Base-by-base conservation (phyloP, 2,797 vertebrate genomes). In the Hybognathus amarus region DNA sequence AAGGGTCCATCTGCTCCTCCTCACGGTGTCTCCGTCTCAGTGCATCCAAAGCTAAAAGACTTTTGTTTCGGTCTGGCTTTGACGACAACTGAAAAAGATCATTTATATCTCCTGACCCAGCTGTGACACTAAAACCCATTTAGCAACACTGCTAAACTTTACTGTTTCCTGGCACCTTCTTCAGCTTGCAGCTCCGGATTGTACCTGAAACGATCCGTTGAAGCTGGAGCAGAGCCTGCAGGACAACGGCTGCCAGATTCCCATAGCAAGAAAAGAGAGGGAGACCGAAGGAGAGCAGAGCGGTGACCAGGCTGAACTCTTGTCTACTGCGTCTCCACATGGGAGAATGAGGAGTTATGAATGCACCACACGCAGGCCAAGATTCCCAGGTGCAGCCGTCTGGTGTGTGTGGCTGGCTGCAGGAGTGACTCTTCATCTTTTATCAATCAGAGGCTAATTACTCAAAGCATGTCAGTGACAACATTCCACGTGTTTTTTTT, bases 371-470 rank as follows among this genome's bases (percentile, higher is more conserved):
- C 83, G 88, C 73, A 87, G 91, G 95, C 91, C 93, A 94, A 94
- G 91, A 94, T 94, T 93, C 92, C 90, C 95, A 96, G 95, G 95
- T 96, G 96, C 93, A 94, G 92, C 91, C 27, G 17, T 87, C 84
- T 89, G 82, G 79, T 68, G 68, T 84, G 81, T 79, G 83, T 20
- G 74, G 78, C 45, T 83, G 85, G 11, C 47, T 82, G 66, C 70
- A 59, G 76, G 71, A 63, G 88, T 74, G 83, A 86, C 88, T 84
- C 87, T 90, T 92, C 92, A 92, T 94, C 94, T 95, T 95, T 95
- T 94, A 95, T 95, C 94, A 94, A 93, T 94, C 90, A 88, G n/a
- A 90, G 93, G 91, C 93, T 94, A 96, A 95, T 95, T 94, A 94
- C 91, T 93, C 83, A 85, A 90, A 94, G 90, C 91, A 93, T 92